These are phyloP conservation scores for Tetragonisca angustula DNA, from an alignment of 2,888 invertebrate genomes.

Conservation along the genomic window DNA sequence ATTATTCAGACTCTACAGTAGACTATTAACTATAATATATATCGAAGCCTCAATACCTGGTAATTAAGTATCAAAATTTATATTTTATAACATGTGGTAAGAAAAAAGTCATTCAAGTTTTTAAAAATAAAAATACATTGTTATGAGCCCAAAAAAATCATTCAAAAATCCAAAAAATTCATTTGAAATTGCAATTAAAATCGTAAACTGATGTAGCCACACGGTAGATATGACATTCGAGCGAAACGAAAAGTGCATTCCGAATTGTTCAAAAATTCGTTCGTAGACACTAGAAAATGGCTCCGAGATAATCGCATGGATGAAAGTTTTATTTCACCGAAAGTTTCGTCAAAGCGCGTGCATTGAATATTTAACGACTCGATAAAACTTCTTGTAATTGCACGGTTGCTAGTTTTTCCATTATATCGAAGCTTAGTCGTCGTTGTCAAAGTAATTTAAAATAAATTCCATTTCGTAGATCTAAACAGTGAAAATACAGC, in stretches of 20 bases:
- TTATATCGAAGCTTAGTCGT: not conserved
- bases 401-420: slow-evolving; percentile 22
- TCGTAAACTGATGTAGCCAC: not conserved
- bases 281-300: slow-evolving; percentile 15
- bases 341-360: slow-evolving; percentile 19
- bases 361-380: slow-evolving; percentile 21
- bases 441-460: not conserved
- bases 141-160: no score
- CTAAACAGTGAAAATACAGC: no score
- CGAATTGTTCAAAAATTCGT: slow-evolving; percentile 3
- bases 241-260: slow-evolving; percentile 5
- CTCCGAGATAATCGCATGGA: not conserved
- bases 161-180: no score
- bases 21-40: not conserved
- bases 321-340: slow-evolving; percentile 15
- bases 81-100: no score
- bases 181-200: no score
- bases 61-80: no score
- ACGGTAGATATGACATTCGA: slow-evolving; percentile 14
- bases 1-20: no score
- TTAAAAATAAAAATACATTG: no score
- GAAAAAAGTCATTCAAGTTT: no score
- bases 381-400: slow-evolving; percentile 34
- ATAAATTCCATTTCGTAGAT: not conserved
- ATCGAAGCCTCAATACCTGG: not conserved